Percentiles rank a stretch among this genome's conserved stretches.
phyloP scores from a whole-genome alignment of 2,113 vertebrate species.

The Dendropsophus ebraccatus region DNA sequence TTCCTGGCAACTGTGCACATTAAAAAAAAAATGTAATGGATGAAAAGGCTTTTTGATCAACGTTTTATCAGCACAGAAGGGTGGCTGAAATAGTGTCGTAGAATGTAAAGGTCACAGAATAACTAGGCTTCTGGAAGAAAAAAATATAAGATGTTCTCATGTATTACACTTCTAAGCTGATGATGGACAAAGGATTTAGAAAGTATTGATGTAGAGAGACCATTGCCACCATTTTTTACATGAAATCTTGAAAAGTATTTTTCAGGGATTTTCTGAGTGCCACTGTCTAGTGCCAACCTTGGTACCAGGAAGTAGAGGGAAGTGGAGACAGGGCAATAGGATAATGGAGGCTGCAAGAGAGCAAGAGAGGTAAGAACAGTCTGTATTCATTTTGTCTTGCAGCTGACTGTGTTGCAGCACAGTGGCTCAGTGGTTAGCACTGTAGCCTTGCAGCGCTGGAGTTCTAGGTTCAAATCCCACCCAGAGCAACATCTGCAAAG shows the following conservation, averaged over 20 bases:
- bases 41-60: conserved; percentile 10
- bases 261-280: too few relatives aligned
- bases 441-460: too few relatives aligned
- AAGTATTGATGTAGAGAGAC: background rate
- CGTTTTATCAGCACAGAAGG: background rate
- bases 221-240: background rate
- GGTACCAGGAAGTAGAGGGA: too few relatives aligned
- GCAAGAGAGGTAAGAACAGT: too few relatives aligned
- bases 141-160: background rate
- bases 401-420: too few relatives aligned
- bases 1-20: conserved; percentile 7
- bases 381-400: too few relatives aligned
- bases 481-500: too few relatives aligned
- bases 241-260: background rate
- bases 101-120: conserved; percentile 27
- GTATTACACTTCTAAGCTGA: background rate
- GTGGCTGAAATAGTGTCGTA: background rate
- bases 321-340: too few relatives aligned
- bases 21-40: conserved; percentile 18
- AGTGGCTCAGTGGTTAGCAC: too few relatives aligned
- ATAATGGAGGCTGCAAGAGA: too few relatives aligned
- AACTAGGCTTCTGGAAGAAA: background rate
- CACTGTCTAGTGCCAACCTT: too few relatives aligned
- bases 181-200: background rate
- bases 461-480: too few relatives aligned